These are phyloP conservation scores for Hylaea fasciaria DNA, from an alignment of 2,888 invertebrate species.

Conservation along the genomic window DNA sequence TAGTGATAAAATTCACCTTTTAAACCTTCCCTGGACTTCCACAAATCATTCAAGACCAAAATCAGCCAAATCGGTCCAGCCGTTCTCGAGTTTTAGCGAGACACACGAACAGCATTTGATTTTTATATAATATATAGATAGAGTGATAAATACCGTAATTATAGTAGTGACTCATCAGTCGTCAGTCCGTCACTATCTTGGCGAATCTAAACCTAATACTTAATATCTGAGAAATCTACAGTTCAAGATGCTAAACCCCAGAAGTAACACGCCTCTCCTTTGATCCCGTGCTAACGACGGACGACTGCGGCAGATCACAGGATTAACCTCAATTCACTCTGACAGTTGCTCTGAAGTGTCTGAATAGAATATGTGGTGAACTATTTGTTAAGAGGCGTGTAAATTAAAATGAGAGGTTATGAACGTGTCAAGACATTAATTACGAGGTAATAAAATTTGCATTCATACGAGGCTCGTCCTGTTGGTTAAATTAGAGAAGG, in stretches of 20 bases:
- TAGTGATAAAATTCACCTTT: too few relatives aligned
- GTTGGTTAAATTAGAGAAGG: background rate
- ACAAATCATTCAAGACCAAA: too few relatives aligned
- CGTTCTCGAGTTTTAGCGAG: too few relatives aligned
- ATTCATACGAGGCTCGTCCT: background rate
- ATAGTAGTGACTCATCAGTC: too few relatives aligned
- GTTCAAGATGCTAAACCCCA: constrained; percentile 8
- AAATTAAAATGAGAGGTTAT: constrained; percentile 16
- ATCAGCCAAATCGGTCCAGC: too few relatives aligned
- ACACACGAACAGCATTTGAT: too few relatives aligned
- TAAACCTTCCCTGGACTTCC: too few relatives aligned
- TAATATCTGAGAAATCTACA: background rate
- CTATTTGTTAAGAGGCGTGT: constrained; percentile 10
- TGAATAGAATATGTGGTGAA: constrained; percentile 20
- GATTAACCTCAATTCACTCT: constrained; percentile 31
- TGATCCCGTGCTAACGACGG: constrained; percentile 32
- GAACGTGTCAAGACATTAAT: constrained; percentile 9
- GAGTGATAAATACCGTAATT: too few relatives aligned
- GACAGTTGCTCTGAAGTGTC: constrained; percentile 29
- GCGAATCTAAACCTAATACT: background rate
- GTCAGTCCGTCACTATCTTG: too few relatives aligned
- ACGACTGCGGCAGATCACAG: constrained; percentile 28
- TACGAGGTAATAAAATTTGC: constrained; percentile 13
- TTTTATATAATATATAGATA: too few relatives aligned
- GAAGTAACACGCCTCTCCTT: constrained; percentile 22